A percentile compares a stretch with the other conserved stretches of the same genome.
phyloP scores from a whole-genome alignment of 2,113 vertebrate genomes.

The Nicator chloris region DNA sequence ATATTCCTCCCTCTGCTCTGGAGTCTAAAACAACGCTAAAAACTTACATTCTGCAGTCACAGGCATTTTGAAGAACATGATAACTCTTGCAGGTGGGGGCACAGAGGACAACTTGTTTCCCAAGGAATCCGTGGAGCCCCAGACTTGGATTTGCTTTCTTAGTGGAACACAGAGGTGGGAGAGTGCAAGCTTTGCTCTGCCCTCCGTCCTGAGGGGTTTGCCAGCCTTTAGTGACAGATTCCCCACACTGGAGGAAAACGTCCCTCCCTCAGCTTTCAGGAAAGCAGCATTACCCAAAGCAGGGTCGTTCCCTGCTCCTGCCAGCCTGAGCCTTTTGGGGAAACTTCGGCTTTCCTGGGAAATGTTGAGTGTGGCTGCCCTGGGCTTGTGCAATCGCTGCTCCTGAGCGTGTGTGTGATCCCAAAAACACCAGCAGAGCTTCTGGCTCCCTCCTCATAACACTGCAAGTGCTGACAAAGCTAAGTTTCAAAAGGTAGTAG shows the following conservation, averaged over 20 bases:
- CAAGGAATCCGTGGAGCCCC: not conserved
- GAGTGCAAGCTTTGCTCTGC: not conserved
- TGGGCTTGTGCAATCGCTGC: not conserved
- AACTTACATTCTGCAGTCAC: not conserved
- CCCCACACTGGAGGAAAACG: not conserved
- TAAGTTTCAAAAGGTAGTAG: not conserved
- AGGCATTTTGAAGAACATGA: not conserved
- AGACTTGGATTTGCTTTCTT: not conserved
- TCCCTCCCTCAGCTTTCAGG: not conserved
- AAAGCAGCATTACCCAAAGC: not conserved
- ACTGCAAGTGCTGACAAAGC: not conserved
- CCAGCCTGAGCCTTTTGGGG: not conserved
- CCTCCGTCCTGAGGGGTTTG: accelerated
- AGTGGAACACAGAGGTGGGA: not conserved
- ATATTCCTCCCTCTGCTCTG: not conserved
- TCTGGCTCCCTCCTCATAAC: not conserved
- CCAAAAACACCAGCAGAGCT: not conserved
- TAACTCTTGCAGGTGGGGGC: not conserved
- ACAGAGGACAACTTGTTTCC: not conserved
- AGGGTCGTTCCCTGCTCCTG: no score
- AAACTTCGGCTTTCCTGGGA: not conserved
- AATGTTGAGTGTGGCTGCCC: not conserved
- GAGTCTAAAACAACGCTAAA: not conserved
- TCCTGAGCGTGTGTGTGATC: not conserved
- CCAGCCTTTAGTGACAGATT: not conserved